phyloP scores from a whole-genome alignment of 2,797 vertebrate genomes.

The Rhabdophis nuchalis region DNA sequence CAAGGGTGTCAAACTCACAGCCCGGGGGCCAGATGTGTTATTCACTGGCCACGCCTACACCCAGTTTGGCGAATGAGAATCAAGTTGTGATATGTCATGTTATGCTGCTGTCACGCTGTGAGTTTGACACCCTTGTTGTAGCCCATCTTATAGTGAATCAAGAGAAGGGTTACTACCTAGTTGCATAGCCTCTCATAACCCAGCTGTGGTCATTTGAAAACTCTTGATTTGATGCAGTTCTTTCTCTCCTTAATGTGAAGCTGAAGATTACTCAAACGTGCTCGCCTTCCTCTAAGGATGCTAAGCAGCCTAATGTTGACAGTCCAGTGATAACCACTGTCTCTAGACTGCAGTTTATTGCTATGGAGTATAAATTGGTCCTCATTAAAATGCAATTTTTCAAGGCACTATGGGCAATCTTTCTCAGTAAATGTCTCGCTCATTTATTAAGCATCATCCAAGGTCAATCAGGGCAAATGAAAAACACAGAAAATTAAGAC shows the following conservation, averaged over 20 bases:
- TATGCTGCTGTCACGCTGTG: fast-evolving
- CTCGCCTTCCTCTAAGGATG: constrained; percentile 21
- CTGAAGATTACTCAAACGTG: not conserved
- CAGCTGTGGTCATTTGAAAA: not conserved
- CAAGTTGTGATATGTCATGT: fast-evolving
- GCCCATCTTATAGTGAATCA: not conserved
- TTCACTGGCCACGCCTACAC: no score
- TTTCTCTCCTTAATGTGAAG: not conserved
- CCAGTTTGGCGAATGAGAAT: no score
- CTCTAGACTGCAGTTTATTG: constrained; percentile 37
- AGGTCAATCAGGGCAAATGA: constrained; percentile 14
- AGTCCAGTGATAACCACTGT: constrained; percentile 43
- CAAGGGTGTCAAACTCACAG: no score
- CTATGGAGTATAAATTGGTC: constrained; percentile 15
- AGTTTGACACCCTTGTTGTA: not conserved
- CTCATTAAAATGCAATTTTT: constrained; percentile 51
- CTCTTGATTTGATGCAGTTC: not conserved
- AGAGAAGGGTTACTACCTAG: not conserved
- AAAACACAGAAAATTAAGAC: constrained; percentile 27
- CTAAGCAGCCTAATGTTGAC: not conserved
- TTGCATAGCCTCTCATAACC: not conserved
- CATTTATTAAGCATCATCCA: constrained; percentile 37
- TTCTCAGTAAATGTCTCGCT: constrained; percentile 46
- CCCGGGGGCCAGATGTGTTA: no score
- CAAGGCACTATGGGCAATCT: constrained; percentile 38